Conservation (phyloP, 2,797 vertebrate species). For the Euthynnus affinis region DNA sequence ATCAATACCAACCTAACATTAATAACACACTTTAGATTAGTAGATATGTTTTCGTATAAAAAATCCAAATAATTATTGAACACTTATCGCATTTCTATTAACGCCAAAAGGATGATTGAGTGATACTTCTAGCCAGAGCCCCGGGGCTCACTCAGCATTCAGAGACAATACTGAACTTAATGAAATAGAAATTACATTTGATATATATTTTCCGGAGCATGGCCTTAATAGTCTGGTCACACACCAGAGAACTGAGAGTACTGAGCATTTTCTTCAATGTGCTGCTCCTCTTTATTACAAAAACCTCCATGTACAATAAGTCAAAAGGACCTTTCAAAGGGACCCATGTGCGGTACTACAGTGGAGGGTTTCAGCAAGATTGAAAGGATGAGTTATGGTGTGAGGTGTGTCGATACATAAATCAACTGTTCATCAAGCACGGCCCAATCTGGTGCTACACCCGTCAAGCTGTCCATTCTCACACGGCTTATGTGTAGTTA, state of each 20-base stretch:
- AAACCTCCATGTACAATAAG: not conserved
- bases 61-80: not conserved
- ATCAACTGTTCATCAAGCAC: not conserved
- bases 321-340: not conserved
- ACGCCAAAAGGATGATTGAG: constrained; percentile 4
- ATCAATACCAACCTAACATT: constrained; percentile 13
- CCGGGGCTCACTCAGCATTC: constrained; percentile 21
- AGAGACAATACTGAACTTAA: constrained; percentile 8
- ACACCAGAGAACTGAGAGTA: constrained; percentile 1
- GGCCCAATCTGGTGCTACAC: not conserved
- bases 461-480: not conserved
- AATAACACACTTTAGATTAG: not conserved
- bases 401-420: not conserved
- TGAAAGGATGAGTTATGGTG: not conserved
- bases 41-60: not conserved
- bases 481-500: not conserved
- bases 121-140: not conserved
- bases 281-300: not conserved
- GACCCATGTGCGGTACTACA: not conserved
- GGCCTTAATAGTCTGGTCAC: constrained; percentile 16
- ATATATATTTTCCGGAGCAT: not conserved
- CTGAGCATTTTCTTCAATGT: not conserved
- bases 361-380: not conserved
- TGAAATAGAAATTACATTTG: constrained; percentile 33
- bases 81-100: not conserved